Conservation (phyloP, 2,797 vertebrate genomes). For the Poecile montanus region DNA sequence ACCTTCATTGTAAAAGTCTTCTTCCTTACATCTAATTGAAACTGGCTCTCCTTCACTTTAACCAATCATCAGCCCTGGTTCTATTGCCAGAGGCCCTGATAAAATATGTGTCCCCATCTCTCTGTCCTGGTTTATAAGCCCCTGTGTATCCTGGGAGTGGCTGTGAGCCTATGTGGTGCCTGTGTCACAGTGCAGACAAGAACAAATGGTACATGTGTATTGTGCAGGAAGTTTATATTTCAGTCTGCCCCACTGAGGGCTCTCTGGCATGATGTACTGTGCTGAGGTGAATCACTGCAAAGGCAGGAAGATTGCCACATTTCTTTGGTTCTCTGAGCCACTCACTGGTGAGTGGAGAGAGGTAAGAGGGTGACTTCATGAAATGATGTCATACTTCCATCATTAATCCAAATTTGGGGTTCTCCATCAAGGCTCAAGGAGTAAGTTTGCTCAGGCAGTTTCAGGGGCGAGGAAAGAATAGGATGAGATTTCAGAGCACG, state of each 20-base stretch:
- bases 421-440: not conserved
- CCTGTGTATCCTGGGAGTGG: not conserved
- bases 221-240: not conserved
- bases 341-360: not conserved
- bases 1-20: not conserved
- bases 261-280: not conserved
- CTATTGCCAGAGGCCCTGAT: not conserved
- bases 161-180: not conserved
- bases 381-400: not conserved
- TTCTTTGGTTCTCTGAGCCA: not conserved
- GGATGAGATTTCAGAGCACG: constrained; percentile 4
- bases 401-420: not conserved
- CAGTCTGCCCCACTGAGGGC: not conserved
- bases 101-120: not conserved
- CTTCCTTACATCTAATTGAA: not conserved
- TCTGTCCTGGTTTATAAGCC: not conserved
- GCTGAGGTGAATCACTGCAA: not conserved
- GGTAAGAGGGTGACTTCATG: not conserved
- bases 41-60: not conserved
- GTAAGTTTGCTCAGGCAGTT: not conserved
- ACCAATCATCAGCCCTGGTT: not conserved
- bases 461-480: not conserved
- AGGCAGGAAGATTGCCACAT: not conserved
- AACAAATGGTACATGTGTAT: rapidly evolving
- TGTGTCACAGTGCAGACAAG: not conserved